Evolutionary conservation across 2,888 invertebrate genomes (phyloP), one percentile per base, ranked within the genome.

Genomic region (Caenorhabditis sinica): DNA sequence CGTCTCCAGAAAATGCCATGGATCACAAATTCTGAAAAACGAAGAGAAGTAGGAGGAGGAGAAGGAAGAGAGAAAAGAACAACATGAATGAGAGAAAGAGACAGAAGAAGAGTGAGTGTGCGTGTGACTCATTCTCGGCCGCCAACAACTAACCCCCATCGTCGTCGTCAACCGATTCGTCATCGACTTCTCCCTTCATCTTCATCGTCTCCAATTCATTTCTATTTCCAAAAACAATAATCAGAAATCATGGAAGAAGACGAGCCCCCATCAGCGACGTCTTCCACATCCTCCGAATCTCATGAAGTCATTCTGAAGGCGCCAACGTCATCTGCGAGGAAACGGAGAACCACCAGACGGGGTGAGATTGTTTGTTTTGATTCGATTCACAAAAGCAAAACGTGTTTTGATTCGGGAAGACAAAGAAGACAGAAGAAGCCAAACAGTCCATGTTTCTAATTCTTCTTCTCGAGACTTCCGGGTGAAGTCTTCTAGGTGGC

Each of bases 61-160:
- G 28, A 13, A 33, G 63, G 56, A 58, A 28, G 30, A 56, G 40
- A 61, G 43, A 65, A 25, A 63, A 66, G 66, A 66, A 66, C 66
- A 66, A 51, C 66, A 66, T 51, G 51, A 25, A 25, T 43, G 65
- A 65, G 65, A 40, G 36, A 51, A 56, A 77, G 77, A 63, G 28
- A 73, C 71, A 40, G 28, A 17, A 30, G 43, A 36, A 36, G 63
- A 63, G 77, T 71, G 77, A 71, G 77, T 77, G 77, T 71, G 71
- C 69, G 77, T 77, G 77, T 71, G 69, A 71, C 77, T 71, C 69
- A 71, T 63, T 77, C 77, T 63, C 69, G 69, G 69, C 77, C 77
- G 77, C 77, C 77, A 68, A 77, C 77, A 68, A 77, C 77, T 77
- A 77, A 77, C 77, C 77, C 58, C 77, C 76, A 76, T 56, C 75